Evolutionary conservation across 2,113 vertebrate genomes (phyloP), one percentile per base, ranked within the genome.

Genomic region (Aix galericulata): DNA sequence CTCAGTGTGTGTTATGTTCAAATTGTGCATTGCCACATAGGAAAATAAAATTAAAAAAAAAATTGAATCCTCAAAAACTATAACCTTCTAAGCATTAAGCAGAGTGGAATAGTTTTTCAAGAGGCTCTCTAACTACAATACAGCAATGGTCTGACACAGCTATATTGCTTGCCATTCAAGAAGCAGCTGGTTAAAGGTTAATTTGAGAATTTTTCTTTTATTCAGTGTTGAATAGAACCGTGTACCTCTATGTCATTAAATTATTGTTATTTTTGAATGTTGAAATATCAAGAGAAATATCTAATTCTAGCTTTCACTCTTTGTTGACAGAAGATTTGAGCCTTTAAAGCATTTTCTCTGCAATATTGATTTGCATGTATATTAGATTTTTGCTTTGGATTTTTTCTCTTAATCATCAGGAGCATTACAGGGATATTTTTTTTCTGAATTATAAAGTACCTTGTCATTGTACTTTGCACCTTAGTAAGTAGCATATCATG

Each of bases 311-410:
- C 25, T 76, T 74, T 88, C 7, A 52, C 8, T 44, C 6, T 63
- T 52, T 17, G n/a, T 82, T 85, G 36, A 72, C 56, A 50, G 48
- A 91, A 87, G 53, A 25, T 40, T 38, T 85, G 58, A 91, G 36
- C 1, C 1, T 59, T 94, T 59, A 85, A 82, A 73, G 21, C 66
- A 62, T 93, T 88, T 94, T 86, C 31, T 88, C 27, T 73, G 6
- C 9, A 50, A 42, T 93, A 56, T 46, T 52, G 27, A 89, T 92
- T 95, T 89, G 46, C 72, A 77, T 88, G 75, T 80, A 53, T 83
- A 89, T 94, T 80, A 89, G 44, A 63, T 63, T 92, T 94, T 62
- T 95, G 31, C 22, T 87, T 92, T 73, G 36, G 9, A 40, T 85
- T 95, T 94, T 93, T 91, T 69, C 50, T 88, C 26, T 22, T 85